Evolutionary conservation across 1,140 invertebrate species (phyloP).

Genomic region (Linepithema humile): DNA sequence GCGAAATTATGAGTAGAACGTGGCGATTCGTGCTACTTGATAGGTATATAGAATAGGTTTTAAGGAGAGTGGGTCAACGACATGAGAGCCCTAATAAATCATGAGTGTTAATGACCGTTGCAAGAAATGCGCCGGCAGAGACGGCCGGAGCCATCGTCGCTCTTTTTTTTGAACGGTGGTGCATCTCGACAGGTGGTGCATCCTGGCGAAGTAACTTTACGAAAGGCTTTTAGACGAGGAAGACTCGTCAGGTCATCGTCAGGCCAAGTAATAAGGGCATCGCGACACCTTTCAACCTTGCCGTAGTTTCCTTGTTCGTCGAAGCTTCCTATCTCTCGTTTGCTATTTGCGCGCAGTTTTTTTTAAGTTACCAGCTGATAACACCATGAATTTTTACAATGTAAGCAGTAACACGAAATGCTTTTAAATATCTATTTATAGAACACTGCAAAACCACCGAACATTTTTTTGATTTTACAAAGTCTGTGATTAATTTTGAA

Average conservation of each 20-base stretch:
- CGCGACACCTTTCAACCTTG: conserved; percentile 39
- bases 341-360: conserved; percentile 35
- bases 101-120: conserved; percentile 43
- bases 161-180: not conserved
- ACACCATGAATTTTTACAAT: conserved; percentile 20
- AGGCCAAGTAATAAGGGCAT: conserved; percentile 62
- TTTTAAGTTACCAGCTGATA: not conserved
- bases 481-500: not conserved
- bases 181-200: conserved; percentile 49
- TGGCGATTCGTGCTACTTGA: not conserved
- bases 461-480: not conserved
- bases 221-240: conserved; percentile 56
- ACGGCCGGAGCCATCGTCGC: not conserved
- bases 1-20: not conserved
- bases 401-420: not conserved
- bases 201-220: conserved; percentile 58
- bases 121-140: conserved; percentile 35
- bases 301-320: not conserved
- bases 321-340: conserved; percentile 15
- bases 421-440: conserved; percentile 24
- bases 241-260: conserved; percentile 45
- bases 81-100: conserved; percentile 38
- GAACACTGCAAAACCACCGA: not conserved
- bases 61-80: conserved; percentile 22
- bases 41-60: not conserved